Base-by-base conservation (phyloP, 1,140 invertebrate species). In the Atta texana region DNA sequence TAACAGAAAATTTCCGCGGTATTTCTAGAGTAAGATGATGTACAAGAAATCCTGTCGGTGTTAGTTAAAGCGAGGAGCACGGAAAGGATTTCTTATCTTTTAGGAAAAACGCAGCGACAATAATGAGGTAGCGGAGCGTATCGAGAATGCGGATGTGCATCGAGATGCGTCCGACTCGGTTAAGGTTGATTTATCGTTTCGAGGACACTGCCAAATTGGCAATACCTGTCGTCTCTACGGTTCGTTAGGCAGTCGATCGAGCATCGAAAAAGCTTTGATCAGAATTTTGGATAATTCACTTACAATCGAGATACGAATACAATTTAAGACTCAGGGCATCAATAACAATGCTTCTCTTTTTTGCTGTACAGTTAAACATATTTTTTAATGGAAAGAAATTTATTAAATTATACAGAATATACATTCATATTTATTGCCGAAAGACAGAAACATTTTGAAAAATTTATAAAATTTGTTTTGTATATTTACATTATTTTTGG, bases 161-260 rank as follows among this genome's bases (percentile, higher is more conserved):
- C 76, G 89, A 68, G 61, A 72, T 74, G 68, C 53, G 81, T 75
- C 64, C 44, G 68, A 51, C 44, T 66, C 59, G 76, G 76, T 89
- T 89, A 84, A 90, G 74, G 74, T 78, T 90, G 89, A 90, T 90
- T 90, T 90, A 90, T 90, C 81, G 81, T 53, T 16, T n/a, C 31
- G 63, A 68, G 69, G 57, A 68, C 85, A 64, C 64, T 88, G 86
- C 89, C 86, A 90, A 90, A 90, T 90, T 90, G 89, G 86, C 89
- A 90, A 76, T 72, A 78, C 68, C 64, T 66, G 74, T 88, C 57
- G 74, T 88, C 57, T 51, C 64, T 57, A 39, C 21, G 44, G 34
- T 76, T 89, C 88, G 88, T 91, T 91, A 89, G 74, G 63, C 81
- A n/a, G 44, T 31, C 81, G 72, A 81, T 76, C 80, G 63, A 63